Evolutionary conservation across 2,113 vertebrate genomes (phyloP), one percentile per base, ranked within the genome.

Genomic region (Trichechus manatus): DNA sequence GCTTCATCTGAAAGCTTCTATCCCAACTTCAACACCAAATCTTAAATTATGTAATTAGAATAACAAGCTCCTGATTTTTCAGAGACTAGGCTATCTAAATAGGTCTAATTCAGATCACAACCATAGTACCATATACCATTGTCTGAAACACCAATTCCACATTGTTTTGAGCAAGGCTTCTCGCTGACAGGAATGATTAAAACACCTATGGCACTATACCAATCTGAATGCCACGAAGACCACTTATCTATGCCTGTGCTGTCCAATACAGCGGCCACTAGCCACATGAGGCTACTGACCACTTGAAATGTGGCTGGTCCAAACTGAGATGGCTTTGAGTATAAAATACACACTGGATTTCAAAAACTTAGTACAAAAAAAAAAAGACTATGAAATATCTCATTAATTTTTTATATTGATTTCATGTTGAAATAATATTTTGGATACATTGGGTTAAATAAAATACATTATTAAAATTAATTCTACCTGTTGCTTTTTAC

Each of bases 391-490:
- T 75, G 31, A 92, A 59, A 29, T 50, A 68, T 27, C 42, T 74
- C 78, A 64, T 66, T 39, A 50, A 9, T 80, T 81, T 91, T 50
- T 75, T 39, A 85, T 63, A 79, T 15, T 61, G 44, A 75, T 68
- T 75, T 42, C 33, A 87, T 56, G n/a, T 33, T 89, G 68, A 96
- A 81, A 85, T 44, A 70, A 15, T 36, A 82, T 79, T 90, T 83
- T 44, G 1, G 31, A 81, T 59, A 86, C n/a, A 68, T 4, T 56
- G 13, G 53, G 44, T 63, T 94, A 95, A 83, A 42, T 39, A 93
- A 95, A 86, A 53, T 61, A 17, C 13, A 44, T 63, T 36, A 53
- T 47, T 88, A 93, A 93, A 94, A 79, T 91, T 89, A 95, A 75
- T 50, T n/a, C 27, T 10, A 53, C 23, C 11, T 25, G 17, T 63